Conservation (phyloP, 2,888 invertebrate genomes). For the Chydorus sphaericus region DNA sequence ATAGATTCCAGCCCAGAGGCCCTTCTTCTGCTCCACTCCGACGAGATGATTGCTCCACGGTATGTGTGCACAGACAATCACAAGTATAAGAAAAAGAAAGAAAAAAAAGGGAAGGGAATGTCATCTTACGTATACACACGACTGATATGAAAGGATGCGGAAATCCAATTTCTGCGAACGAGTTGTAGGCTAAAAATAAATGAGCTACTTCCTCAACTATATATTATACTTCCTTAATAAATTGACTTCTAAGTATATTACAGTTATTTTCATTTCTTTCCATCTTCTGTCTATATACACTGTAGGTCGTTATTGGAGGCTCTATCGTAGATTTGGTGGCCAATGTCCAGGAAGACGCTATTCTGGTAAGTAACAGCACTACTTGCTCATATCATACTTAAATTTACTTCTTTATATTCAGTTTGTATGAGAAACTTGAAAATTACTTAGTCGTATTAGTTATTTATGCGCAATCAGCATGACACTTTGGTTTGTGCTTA, state of each 20-base stretch:
- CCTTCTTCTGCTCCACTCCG: neutral
- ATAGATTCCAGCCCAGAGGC: neutral
- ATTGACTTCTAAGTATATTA: neutral
- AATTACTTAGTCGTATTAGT: no score
- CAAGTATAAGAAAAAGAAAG: neutral
- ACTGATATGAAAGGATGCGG: no score
- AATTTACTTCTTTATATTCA: no score
- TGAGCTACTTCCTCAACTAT: neutral
- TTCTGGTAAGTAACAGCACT: slow-evolving; percentile 45
- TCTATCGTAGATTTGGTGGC: slow-evolving; percentile 58
- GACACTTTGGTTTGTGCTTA: no score
- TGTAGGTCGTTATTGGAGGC: slow-evolving; percentile 50
- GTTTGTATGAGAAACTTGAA: no score
- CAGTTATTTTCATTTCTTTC: neutral
- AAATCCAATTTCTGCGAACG: neutral
- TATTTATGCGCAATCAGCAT: no score
- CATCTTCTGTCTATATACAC: neutral
- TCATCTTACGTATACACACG: no score
- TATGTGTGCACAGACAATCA: neutral
- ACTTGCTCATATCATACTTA: no score
- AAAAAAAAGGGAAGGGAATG: neutral
- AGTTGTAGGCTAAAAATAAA: neutral
- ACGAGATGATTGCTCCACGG: neutral
- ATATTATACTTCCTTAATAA: neutral
- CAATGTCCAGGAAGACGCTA: slow-evolving; percentile 41